Base-by-base conservation (phyloP, 2,113 vertebrate species). In the Addax nasomaculatus region DNA sequence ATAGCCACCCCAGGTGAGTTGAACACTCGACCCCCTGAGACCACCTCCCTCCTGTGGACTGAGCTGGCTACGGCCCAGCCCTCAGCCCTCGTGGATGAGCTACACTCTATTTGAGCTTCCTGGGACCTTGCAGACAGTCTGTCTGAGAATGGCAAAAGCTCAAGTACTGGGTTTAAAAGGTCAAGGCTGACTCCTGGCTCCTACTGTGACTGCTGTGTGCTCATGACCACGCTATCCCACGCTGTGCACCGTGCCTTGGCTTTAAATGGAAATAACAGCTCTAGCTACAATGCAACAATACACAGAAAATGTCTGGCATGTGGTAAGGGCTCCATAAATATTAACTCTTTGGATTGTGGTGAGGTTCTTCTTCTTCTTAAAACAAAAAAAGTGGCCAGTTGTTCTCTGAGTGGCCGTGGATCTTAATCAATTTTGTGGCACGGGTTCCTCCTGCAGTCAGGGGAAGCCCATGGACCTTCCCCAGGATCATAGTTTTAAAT, bases 221-320 rank as follows among this genome's bases (percentile, higher is more conserved):
- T 16, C 16, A 2, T 1, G 23, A 47, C 87, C 27, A 6, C 13
- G 27, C 8, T 5, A 33, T 53, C n/a, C 13, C 29, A 7, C 2
- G 6, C 58, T 9, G 33, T 0, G 5, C 17, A 5, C 33, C 1
- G 1, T 4, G 29, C 49, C 21, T 58, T 67, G 14, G 55, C 21
- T n/a, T 39, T n/a, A 43, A 10, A 5, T 9, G n/a, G 51, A 49
- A 62, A 21, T 25, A 27, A 13, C 36, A 9, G 3, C 43, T 64
- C 96, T 29, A 2, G 36, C 60, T 39, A 19, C 10, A 27, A 58
- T 11, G 11, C 16, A 14, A 2, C 33, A 10, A 17, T 23, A 25
- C 30, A 6, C 1, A 25, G 36, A 17, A 33, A 7, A 29, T 25
- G 33, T 27, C 58, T 15, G 51, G 29, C 43, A 4, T 2, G 1